These are phyloP conservation scores for Excalfactoria chinensis DNA, from an alignment of 2,113 vertebrate species.

Conservation along the genomic window DNA sequence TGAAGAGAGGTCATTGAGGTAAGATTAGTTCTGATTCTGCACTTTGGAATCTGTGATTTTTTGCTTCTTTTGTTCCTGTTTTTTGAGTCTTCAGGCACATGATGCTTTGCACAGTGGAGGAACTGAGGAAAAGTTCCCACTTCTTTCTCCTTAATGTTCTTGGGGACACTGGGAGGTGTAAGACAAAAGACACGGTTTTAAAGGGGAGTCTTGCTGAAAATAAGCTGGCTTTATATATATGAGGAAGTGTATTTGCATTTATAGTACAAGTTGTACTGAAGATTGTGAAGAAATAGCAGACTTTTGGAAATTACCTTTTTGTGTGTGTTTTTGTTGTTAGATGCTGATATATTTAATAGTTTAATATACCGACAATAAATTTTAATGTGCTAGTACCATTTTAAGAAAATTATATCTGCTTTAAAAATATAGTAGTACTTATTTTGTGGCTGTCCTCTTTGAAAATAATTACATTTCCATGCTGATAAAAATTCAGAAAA, in stretches of 20 bases:
- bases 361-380: neutral
- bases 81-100: neutral
- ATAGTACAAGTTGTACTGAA: neutral
- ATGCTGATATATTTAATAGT: neutral
- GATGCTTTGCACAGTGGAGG: neutral
- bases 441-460: neutral
- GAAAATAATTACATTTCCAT: neutral
- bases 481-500: neutral
- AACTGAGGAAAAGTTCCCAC: neutral
- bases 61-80: neutral
- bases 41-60: neutral
- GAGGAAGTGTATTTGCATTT: neutral
- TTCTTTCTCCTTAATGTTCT: neutral
- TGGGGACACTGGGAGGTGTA: neutral
- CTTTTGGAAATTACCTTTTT: neutral
- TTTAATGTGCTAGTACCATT: neutral
- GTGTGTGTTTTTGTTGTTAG: neutral
- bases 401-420: neutral
- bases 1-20: neutral
- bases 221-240: neutral
- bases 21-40: neutral
- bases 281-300: neutral
- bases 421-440: neutral
- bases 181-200: neutral
- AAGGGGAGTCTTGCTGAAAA: neutral